Evolutionary conservation across 2,113 vertebrate genomes (phyloP).

Genomic region (Eclectus roratus): DNA sequence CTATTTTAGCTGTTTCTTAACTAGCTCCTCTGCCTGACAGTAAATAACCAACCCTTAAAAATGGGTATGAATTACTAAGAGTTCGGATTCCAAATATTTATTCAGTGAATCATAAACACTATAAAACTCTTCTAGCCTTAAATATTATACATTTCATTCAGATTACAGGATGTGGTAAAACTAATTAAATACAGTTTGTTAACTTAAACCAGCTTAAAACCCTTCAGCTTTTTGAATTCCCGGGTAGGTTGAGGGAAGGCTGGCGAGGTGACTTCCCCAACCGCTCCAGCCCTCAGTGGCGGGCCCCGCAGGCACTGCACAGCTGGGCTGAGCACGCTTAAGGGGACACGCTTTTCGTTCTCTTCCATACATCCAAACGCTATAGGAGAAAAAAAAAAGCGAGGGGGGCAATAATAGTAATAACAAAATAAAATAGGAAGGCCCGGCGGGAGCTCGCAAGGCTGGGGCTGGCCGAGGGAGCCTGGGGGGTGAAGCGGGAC

Average conservation of each 20-base stretch:
- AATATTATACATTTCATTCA: conserved; percentile 64
- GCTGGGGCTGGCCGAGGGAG: background rate
- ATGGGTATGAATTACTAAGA: conserved; percentile 66
- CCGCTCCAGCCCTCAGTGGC: background rate
- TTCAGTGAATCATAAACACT: conserved; percentile 74
- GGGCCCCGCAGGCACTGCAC: conserved; percentile 20
- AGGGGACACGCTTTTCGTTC: conserved; percentile 24
- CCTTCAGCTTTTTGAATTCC: conserved; percentile 27
- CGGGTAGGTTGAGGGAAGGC: background rate
- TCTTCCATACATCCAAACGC: background rate
- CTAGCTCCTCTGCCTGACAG: conserved; percentile 51
- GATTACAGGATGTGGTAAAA: conserved; percentile 58
- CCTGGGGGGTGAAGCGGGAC: background rate
- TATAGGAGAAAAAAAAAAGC: fast-evolving
- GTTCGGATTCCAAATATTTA: conserved; percentile 69
- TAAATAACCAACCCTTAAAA: conserved; percentile 67
- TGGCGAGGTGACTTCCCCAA: background rate
- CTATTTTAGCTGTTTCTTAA: conserved; percentile 26
- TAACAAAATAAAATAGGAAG: background rate
- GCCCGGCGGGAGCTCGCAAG: background rate
- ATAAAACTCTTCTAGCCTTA: conserved; percentile 54
- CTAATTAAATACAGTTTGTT: conserved; percentile 58
- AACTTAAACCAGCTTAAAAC: conserved; percentile 47
- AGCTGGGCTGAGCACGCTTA: conserved; percentile 1
- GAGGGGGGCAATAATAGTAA: background rate